phyloP scores from a whole-genome alignment of 1,140 invertebrate species.

The Doryteuthis pealeii region DNA sequence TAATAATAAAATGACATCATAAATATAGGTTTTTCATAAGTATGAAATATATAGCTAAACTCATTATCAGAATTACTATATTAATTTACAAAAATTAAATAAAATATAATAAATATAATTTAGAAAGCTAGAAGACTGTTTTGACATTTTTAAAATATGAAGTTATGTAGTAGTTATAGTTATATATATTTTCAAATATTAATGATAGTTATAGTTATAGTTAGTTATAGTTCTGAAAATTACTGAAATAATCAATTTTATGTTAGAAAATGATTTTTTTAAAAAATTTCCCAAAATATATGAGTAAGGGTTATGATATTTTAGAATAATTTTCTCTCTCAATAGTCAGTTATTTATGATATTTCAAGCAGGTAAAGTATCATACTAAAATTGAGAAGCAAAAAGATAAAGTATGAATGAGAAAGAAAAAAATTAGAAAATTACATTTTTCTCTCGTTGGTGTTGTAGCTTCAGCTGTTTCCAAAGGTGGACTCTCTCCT shows the following conservation, averaged over 20 bases:
- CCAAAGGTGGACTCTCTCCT: slow-evolving; percentile 81
- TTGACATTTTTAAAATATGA: slow-evolving; percentile 45
- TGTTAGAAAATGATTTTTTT: not conserved
- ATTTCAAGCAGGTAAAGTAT: not conserved
- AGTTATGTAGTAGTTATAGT: too few species aligned
- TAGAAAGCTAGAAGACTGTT: not conserved
- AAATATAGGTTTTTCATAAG: slow-evolving; percentile 62
- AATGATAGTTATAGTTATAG: too few species aligned
- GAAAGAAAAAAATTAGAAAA: slow-evolving; percentile 15
- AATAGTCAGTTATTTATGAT: too few species aligned
- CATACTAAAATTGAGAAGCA: too few species aligned
- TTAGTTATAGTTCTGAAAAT: too few species aligned
- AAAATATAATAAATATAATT: slow-evolving; percentile 66
- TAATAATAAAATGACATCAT: slow-evolving; percentile 44
- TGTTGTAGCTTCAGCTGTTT: slow-evolving; percentile 65
- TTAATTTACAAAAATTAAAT: too few species aligned
- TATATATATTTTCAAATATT: too few species aligned
- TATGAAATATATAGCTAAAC: not conserved
- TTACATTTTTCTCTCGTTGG: slow-evolving; percentile 79
- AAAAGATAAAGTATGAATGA: too few species aligned
- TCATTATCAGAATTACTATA: too few species aligned
- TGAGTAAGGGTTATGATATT: not conserved
- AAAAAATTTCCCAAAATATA: not conserved
- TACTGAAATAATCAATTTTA: too few species aligned
- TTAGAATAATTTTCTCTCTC: not conserved